Conservation (phyloP, 2,113 vertebrate genomes). For the Sula dactylatra region DNA sequence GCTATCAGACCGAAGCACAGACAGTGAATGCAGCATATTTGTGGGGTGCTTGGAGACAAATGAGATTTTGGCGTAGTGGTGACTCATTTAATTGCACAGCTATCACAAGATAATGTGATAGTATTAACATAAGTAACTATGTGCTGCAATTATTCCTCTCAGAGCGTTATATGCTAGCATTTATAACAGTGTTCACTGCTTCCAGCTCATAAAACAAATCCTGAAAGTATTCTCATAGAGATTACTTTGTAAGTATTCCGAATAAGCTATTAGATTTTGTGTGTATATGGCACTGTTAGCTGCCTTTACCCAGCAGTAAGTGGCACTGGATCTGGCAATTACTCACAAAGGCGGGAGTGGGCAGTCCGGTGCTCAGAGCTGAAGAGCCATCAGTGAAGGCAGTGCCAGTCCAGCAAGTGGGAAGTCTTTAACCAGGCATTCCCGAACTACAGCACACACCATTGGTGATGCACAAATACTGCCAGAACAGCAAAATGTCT, state of each 20-base stretch:
- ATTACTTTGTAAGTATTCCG: background rate
- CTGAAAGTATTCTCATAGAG: slow-evolving; percentile 6
- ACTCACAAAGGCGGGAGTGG: background rate
- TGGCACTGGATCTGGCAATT: background rate
- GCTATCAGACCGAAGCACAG: slow-evolving; percentile 10
- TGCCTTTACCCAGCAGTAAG: background rate
- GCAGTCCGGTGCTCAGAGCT: background rate
- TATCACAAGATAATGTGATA: slow-evolving; percentile 64
- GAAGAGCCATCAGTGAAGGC: background rate
- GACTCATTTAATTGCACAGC: slow-evolving; percentile 64
- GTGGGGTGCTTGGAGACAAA: slow-evolving; percentile 54
- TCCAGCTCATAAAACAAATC: slow-evolving; percentile 27
- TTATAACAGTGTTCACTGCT: slow-evolving; percentile 18
- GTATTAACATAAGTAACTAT: slow-evolving; percentile 62
- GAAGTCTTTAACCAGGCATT: background rate
- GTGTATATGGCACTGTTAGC: background rate
- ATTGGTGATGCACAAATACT: background rate
- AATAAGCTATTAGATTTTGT: background rate
- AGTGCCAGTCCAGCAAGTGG: background rate
- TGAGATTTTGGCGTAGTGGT: slow-evolving; percentile 36
- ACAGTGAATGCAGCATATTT: slow-evolving; percentile 27
- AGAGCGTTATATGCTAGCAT: background rate
- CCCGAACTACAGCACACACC: background rate
- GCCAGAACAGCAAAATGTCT: background rate
- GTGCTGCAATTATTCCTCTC: slow-evolving; percentile 48